Percentiles rank a stretch among this genome's conserved stretches.
phyloP scores from a whole-genome alignment of 2,888 invertebrate genomes.

The Mythimna pallens region DNA sequence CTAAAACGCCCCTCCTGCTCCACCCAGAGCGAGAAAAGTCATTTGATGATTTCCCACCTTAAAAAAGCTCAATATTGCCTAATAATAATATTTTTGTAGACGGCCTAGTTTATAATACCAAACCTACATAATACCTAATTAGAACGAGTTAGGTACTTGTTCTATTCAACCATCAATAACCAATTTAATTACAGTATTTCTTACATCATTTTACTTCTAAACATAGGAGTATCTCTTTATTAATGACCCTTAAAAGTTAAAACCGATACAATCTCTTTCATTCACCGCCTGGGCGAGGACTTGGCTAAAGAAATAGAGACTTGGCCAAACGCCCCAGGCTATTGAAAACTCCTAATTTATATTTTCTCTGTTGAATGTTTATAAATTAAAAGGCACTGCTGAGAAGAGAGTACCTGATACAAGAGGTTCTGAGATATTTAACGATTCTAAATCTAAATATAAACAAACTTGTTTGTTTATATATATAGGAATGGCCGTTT shows the following conservation, averaged over 20 bases:
- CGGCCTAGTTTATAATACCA: neutral
- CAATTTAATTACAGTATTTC: constrained; percentile 8
- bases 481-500: neutral
- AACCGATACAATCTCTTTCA: constrained; percentile 27
- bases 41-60: too few species aligned
- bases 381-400: constrained; percentile 20
- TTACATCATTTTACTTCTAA: constrained; percentile 12
- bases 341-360: constrained; percentile 22
- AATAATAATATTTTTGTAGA: neutral
- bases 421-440: neutral
- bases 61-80: too few species aligned
- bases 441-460: neutral
- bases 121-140: neutral
- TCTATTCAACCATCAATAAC: neutral
- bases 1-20: too few species aligned
- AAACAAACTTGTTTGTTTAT: neutral
- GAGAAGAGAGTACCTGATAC: neutral
- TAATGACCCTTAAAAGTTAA: constrained; percentile 39
- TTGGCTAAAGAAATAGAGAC: constrained; percentile 11
- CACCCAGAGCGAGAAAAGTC: too few species aligned
- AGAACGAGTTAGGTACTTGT: neutral
- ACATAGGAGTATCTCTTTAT: constrained; percentile 11
- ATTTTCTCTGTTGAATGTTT: constrained; percentile 31
- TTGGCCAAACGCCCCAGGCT: constrained; percentile 21
- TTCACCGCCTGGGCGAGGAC: constrained; percentile 14